A percentile compares a stretch with the other conserved stretches of the same genome.
Conservation (phyloP, 2,797 vertebrate genomes). For the Chrysocyon brachyurus region DNA sequence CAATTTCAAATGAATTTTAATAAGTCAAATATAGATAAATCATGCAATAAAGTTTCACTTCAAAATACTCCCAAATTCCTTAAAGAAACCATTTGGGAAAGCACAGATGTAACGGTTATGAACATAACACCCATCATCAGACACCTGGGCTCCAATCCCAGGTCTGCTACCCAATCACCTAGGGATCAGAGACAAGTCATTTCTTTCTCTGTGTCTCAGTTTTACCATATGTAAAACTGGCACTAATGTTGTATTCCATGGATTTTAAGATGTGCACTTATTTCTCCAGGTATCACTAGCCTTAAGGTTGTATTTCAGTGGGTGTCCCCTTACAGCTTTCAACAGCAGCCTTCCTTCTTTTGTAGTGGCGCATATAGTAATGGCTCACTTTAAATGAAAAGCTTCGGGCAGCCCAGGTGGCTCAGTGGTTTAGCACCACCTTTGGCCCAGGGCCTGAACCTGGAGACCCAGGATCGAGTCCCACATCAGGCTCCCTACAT, state of each 20-base stretch:
- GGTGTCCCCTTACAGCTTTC: not conserved
- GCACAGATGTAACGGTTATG: not conserved
- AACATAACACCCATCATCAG: not conserved
- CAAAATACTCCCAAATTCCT: not conserved
- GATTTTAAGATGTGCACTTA: not conserved
- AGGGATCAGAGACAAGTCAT: not conserved
- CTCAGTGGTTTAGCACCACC: no score
- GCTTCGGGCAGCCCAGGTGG: no score
- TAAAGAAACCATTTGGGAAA: slow-evolving; percentile 26
- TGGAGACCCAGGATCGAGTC: no score
- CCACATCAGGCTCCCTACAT: no score
- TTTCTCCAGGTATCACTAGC: not conserved
- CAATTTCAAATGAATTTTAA: slow-evolving; percentile 32
- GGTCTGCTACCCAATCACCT: not conserved
- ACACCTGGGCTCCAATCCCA: not conserved
- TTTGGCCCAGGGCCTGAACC: no score
- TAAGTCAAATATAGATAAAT: slow-evolving; percentile 43
- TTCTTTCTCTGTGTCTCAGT: not conserved
- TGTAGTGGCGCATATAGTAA: not conserved
- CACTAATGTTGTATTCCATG: not conserved
- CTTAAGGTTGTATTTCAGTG: not conserved
- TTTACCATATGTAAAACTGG: not conserved
- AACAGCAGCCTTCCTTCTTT: not conserved
- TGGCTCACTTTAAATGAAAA: slow-evolving; percentile 14
- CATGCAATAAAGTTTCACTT: not conserved